Base-by-base conservation (phyloP, 2,113 vertebrate genomes). In the Lophotis ruficrista region DNA sequence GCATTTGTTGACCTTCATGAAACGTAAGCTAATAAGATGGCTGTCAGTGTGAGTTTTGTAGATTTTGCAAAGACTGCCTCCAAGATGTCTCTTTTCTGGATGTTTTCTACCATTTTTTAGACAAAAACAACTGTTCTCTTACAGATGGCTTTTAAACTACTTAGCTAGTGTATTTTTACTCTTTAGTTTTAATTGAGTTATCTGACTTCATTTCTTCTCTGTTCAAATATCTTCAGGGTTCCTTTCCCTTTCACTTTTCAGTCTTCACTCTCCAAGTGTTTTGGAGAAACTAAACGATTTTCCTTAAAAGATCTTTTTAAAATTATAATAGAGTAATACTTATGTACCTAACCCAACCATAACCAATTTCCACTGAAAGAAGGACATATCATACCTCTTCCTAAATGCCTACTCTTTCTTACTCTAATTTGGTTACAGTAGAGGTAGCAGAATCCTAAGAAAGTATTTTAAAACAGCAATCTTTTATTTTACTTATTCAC, bases 251-350 rank as follows among this genome's bases (percentile, higher is more conserved):
- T 60, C 20, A 56, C 7, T 79, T 85, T 76, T 83, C 20, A 28
- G 3, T 68, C 24, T 47, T 58, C 11, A 6, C 2, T 83, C 48
- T 57, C 31, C 14, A 76, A 75, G 94, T 38, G 25, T 60, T 70
- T 69, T 50, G 0, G 5, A 56, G 10, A 81, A 71, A 86, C 33
- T 7, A 21, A 12, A 43, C 38, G 3, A 41, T 70, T 61, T 69
- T 8, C 3, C 2, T 3, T 0, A 5, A 43, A 60, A 37, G 1
- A 14, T n/a, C 4, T 19, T 58, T 33, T 53, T 45, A 6, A 62
- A 47, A 54, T 37, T 2, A 37, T n/a, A 56, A 54, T 9, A 64
- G 3, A 23, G 43, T 56, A 64, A 64, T 18, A 4, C 2, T 50
- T 62, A 35, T 33, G 2, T 51, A 9, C 28, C 3, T 21, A 45